Evolutionary conservation across 2,113 vertebrate genomes (phyloP).

Genomic region (Pitta sordida): DNA sequence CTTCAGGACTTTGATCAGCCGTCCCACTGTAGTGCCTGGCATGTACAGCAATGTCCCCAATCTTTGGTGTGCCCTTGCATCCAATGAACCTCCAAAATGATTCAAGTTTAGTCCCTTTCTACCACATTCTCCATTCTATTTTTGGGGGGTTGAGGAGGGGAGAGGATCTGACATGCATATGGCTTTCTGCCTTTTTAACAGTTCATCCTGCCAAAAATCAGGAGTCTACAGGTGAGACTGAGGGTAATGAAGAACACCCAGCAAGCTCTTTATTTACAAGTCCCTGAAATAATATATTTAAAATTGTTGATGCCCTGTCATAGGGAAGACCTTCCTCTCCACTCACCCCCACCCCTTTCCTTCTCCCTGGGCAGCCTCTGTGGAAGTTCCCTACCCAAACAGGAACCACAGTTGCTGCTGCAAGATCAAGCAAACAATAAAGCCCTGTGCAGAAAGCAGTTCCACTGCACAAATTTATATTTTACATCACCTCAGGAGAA

Average conservation of each 20-base stretch:
- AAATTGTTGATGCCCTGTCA: neutral
- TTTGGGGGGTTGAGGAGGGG: neutral
- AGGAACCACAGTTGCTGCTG: neutral
- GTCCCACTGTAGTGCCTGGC: neutral
- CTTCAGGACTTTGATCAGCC: neutral
- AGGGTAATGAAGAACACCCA: neutral
- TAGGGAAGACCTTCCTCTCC: neutral
- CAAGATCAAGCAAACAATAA: neutral
- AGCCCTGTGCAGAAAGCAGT: neutral
- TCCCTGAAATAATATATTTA: neutral
- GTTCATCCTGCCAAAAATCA: neutral
- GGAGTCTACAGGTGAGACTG: neutral
- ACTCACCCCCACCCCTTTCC: neutral
- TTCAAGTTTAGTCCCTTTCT: neutral
- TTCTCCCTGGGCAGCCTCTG: neutral
- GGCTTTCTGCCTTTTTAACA: neutral
- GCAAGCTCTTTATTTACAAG: neutral
- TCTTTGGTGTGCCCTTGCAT: neutral
- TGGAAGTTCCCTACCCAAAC: neutral
- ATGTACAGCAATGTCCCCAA: neutral
- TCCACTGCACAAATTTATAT: neutral
- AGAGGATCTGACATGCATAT: neutral
- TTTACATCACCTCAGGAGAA: conserved; percentile 3
- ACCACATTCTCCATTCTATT: neutral
- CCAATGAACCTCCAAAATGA: neutral